A percentile compares a stretch with the other conserved stretches of the same genome.
These are phyloP conservation scores for Rallus crepitans DNA, from an alignment of 2,797 vertebrate species.

Conservation along the genomic window DNA sequence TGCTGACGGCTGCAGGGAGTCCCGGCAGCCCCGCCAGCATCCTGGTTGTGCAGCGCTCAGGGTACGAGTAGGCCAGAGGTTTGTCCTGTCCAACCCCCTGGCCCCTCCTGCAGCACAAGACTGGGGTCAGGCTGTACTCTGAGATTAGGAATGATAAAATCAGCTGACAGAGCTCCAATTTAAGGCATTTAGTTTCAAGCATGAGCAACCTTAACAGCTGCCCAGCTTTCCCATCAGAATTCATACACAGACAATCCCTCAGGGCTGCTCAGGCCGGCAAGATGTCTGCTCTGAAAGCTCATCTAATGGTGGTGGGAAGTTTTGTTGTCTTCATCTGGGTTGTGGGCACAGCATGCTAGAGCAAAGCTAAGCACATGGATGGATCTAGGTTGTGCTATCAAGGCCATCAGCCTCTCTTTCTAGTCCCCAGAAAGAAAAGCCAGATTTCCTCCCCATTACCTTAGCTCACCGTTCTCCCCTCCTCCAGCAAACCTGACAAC, in stretches of 20 bases:
- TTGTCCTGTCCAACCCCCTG: neutral
- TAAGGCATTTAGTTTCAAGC: neutral
- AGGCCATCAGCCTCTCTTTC: neutral
- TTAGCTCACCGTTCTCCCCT: neutral
- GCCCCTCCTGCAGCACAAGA: neutral
- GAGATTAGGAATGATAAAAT: neutral
- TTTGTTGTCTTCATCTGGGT: neutral
- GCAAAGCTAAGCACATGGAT: accelerated
- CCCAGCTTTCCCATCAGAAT: neutral
- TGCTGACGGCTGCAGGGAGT: neutral
- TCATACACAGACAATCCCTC: neutral
- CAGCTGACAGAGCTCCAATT: neutral
- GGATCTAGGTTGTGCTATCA: neutral
- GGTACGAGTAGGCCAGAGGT: neutral
- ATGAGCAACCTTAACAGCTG: neutral
- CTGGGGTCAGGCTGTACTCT: neutral
- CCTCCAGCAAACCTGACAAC: neutral
- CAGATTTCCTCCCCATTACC: neutral
- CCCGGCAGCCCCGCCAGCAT: neutral
- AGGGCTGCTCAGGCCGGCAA: neutral
- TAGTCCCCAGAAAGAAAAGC: neutral
- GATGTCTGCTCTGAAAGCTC: neutral
- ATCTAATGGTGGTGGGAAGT: neutral
- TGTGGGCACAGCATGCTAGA: neutral
- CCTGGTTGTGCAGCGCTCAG: accelerated